Base-by-base conservation (phyloP, 2,888 invertebrate species). In the Epirrhoe alternata region DNA sequence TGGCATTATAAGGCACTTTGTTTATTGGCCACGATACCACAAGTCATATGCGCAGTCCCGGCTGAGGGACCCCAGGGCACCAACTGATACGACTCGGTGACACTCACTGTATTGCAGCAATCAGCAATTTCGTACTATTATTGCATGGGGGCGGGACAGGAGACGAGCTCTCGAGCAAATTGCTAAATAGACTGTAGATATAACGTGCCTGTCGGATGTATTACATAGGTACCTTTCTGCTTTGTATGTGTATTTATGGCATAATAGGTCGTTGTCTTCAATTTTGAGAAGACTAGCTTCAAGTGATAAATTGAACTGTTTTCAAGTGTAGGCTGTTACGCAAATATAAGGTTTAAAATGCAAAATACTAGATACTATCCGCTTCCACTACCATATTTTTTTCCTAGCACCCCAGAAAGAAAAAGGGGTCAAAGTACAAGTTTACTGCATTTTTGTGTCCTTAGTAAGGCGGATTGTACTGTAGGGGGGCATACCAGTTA, bases 41-140 rank as follows among this genome's bases (percentile, higher is more conserved):
- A 33, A 8, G 33, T 35, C 80, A 80, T 85, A 78, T 75, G 77
- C 85, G 83, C 86, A 77, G 66, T 35, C 56, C 59, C 47, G 5
- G 53, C 58, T 33, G 38, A 62, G 47, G 73, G 78, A 70, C 79
- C 79, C 81, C 79, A 80, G 84, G 83, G 84, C 66, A 83, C 84
- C 82, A 84, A 85, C 84, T 84, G 84, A 80, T 81, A 84, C 88
- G 89, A 90, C 87, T 86, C 83, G 82, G 86, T 88, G 86, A 84
- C 82, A 80, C 84, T 79, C 49, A 49, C 78, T 84, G 87, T 85
- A 89, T 89, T 90, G 89, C 89, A 78, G 85, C 89, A 91, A 92
- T 92, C 89, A 80, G 85, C 89, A 90, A 92, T 91, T 90, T 90
- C 78, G 82, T 83, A 78, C 71, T 74, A 81, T 85, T 82, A 88